Conservation (phyloP, 1,140 invertebrate genomes). For the Drosophila pseudoananassae region DNA sequence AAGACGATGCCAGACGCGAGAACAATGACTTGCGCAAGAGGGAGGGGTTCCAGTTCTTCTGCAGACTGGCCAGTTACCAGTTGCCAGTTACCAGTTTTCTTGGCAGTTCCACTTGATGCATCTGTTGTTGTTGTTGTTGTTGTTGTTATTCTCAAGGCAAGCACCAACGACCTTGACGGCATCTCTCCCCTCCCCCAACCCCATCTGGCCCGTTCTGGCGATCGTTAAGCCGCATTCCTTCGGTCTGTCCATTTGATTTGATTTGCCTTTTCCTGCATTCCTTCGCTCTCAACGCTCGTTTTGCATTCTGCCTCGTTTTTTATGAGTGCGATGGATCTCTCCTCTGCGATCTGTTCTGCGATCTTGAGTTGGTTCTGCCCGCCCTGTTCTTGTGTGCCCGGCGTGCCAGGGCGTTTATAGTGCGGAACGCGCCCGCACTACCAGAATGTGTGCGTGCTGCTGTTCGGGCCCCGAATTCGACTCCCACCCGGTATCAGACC, state of each 20-base stretch:
- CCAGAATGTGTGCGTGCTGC: slow-evolving; percentile 21
- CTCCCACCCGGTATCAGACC: too few species aligned
- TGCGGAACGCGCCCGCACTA: slow-evolving; percentile 53
- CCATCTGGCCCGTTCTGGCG: not conserved
- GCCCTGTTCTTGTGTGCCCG: slow-evolving; percentile 50
- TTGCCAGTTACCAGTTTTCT: slow-evolving; percentile 36
- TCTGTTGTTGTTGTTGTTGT: slow-evolving; percentile 38
- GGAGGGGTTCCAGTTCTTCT: slow-evolving; percentile 19
- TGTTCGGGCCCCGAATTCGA: too few species aligned
- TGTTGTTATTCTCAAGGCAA: slow-evolving; percentile 42
- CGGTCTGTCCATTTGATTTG: slow-evolving; percentile 59
- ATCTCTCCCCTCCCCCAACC: slow-evolving; percentile 5
- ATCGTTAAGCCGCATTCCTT: slow-evolving; percentile 57
- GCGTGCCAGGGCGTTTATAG: slow-evolving; percentile 69
- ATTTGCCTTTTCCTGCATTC: slow-evolving; percentile 57
- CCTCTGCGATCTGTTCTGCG: slow-evolving; percentile 17
- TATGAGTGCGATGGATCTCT: too few species aligned
- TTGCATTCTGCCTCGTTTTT: slow-evolving; percentile 3
- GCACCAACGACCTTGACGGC: slow-evolving; percentile 46
- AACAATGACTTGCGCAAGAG: slow-evolving; percentile 26
- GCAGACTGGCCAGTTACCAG: slow-evolving; percentile 39
- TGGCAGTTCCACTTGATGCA: slow-evolving; percentile 34
- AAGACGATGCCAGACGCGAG: not conserved
- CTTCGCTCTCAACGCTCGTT: slow-evolving; percentile 9
- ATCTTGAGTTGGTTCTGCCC: slow-evolving; percentile 17